phyloP scores from a whole-genome alignment of 2,797 vertebrate species.

The Balearica regulorum region DNA sequence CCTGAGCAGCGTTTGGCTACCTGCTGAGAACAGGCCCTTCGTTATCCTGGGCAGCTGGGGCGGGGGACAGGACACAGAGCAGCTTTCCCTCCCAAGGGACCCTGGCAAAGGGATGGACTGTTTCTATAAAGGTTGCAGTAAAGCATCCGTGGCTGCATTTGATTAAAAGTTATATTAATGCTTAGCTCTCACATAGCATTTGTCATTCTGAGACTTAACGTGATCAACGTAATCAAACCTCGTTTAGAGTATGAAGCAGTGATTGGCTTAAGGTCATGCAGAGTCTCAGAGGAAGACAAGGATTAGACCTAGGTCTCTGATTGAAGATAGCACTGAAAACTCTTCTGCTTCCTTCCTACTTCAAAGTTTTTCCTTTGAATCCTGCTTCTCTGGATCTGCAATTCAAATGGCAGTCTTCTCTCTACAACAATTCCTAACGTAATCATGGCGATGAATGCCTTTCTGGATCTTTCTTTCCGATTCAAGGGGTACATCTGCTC shows the following conservation, averaged over 20 bases:
- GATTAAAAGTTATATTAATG: not conserved
- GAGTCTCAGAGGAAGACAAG: not conserved
- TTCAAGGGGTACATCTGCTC: not conserved
- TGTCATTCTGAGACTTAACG: not conserved
- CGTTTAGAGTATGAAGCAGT: not conserved
- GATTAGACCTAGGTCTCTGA: not conserved
- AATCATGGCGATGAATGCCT: not conserved
- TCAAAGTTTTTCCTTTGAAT: not conserved
- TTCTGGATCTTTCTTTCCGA: not conserved
- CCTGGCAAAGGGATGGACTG: not conserved
- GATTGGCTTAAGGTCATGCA: not conserved
- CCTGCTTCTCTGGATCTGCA: not conserved
- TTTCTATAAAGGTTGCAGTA: not conserved
- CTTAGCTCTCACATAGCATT: not conserved
- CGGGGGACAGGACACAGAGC: not conserved
- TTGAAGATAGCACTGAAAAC: not conserved
- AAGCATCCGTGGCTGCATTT: not conserved
- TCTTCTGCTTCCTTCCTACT: not conserved
- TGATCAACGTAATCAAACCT: not conserved
- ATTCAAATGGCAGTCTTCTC: not conserved
- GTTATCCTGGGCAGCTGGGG: fast-evolving
- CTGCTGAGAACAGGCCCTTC: fast-evolving
- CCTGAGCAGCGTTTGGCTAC: not conserved
- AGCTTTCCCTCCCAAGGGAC: not conserved
- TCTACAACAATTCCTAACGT: not conserved